Evolutionary conservation across 2,113 vertebrate species (phyloP).

Genomic region (Bubo blakistoni): DNA sequence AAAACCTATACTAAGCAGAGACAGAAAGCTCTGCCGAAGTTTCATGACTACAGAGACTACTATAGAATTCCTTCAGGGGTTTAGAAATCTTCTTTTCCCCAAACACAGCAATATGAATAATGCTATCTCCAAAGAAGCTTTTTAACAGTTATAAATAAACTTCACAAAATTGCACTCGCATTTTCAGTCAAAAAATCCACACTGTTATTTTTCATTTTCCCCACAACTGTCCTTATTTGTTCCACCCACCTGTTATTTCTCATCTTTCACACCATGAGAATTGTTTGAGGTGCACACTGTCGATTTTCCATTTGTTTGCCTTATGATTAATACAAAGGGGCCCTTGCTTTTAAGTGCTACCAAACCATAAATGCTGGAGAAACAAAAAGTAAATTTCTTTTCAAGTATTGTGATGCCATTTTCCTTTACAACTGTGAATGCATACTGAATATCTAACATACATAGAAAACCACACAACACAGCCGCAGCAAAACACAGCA

Average conservation of each 20-base stretch:
- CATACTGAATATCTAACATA: neutral
- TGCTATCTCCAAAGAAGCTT: neutral
- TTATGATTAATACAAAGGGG: neutral
- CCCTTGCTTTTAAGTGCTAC: neutral
- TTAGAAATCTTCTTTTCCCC: neutral
- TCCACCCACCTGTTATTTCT: neutral
- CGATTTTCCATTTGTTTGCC: neutral
- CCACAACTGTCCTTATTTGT: neutral
- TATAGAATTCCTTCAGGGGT: neutral
- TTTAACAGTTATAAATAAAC: neutral
- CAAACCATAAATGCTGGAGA: neutral
- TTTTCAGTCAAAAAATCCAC: neutral
- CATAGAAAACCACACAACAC: neutral
- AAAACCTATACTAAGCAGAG: neutral
- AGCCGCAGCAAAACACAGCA: neutral
- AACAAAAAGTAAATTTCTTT: neutral
- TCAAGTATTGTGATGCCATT: neutral
- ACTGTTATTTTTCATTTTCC: neutral
- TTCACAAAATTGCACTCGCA: neutral
- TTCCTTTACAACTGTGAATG: neutral
- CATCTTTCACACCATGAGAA: neutral
- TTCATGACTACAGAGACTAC: neutral
- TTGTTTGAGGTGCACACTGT: neutral
- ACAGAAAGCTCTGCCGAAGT: neutral
- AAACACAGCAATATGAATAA: neutral